Conservation (phyloP, 2,797 vertebrate genomes). For the Hafferia zeledoni region DNA sequence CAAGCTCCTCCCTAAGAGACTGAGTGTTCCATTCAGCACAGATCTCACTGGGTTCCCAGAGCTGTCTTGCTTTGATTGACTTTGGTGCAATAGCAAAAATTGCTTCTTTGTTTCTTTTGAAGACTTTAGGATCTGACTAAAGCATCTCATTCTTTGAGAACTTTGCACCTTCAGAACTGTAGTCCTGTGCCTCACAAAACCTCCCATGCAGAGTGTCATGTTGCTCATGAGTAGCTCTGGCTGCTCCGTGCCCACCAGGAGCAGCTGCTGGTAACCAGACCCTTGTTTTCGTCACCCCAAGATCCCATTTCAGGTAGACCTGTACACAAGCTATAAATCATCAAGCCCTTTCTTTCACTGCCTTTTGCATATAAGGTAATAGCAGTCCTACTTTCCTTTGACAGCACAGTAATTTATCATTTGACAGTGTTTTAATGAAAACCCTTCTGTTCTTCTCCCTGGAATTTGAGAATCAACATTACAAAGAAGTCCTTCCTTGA, state of each 20-base stretch:
- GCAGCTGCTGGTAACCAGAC: not conserved
- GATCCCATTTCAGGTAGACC: not conserved
- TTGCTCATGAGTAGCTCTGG: not conserved
- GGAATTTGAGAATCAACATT: not conserved
- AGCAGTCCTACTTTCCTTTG: not conserved
- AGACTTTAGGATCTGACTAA: not conserved
- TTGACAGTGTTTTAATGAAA: not conserved
- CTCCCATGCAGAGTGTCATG: not conserved
- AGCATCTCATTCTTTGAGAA: not conserved
- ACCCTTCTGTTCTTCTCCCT: not conserved
- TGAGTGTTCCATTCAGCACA: not conserved
- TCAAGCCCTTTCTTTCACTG: not conserved
- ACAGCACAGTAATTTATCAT: not conserved
- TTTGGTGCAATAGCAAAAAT: not conserved
- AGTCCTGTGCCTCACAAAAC: not conserved
- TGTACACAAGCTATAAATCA: not conserved
- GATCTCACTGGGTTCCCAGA: not conserved
- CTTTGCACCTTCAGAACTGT: not conserved
- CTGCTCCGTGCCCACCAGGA: not conserved
- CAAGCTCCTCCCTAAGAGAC: not conserved
- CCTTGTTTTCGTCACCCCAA: not conserved
- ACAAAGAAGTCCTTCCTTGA: constrained; percentile 31
- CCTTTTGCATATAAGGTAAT: not conserved
- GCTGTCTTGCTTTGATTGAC: not conserved
- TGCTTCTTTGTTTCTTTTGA: not conserved